Percentiles rank a stretch among this genome's conserved stretches.
phyloP scores from a whole-genome alignment of 1,140 invertebrate genomes.

The Zaprionus ghesquierei region DNA sequence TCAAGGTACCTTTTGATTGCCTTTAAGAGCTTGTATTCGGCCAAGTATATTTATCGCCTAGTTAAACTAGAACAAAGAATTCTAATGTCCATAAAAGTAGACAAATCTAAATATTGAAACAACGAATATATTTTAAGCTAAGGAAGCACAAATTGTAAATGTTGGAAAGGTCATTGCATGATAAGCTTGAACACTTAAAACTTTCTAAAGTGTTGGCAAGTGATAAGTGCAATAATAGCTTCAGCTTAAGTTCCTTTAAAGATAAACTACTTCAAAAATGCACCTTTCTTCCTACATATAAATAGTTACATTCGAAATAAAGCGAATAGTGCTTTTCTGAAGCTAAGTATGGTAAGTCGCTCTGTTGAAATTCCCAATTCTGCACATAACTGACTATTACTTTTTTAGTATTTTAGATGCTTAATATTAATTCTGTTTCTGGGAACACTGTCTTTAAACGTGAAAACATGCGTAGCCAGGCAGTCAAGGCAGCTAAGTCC shows the following conservation, averaged over 20 bases:
- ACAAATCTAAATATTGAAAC: too few species aligned
- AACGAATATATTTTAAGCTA: not conserved
- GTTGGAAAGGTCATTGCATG: not conserved
- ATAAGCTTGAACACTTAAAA: not conserved
- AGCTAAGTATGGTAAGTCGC: not conserved
- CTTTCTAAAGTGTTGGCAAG: not conserved
- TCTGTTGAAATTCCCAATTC: not conserved
- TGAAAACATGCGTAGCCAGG: too few species aligned
- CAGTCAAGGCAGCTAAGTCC: too few species aligned
- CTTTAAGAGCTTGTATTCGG: too few species aligned
- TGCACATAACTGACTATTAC: too few species aligned
- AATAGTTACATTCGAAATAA: not conserved
- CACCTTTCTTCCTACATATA: not conserved
- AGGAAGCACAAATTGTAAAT: not conserved
- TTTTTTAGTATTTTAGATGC: not conserved
- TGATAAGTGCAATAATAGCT: not conserved
- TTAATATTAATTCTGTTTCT: not conserved
- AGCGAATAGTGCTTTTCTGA: not conserved
- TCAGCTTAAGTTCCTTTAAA: not conserved
- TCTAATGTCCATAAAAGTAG: too few species aligned
- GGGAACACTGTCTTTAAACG: too few species aligned
- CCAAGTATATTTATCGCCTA: too few species aligned
- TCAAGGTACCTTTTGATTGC: too few species aligned
- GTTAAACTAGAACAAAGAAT: too few species aligned
- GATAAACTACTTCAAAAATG: not conserved